These are phyloP conservation scores for Amia ocellicauda DNA, from an alignment of 2,113 vertebrate genomes.

Conservation along the genomic window DNA sequence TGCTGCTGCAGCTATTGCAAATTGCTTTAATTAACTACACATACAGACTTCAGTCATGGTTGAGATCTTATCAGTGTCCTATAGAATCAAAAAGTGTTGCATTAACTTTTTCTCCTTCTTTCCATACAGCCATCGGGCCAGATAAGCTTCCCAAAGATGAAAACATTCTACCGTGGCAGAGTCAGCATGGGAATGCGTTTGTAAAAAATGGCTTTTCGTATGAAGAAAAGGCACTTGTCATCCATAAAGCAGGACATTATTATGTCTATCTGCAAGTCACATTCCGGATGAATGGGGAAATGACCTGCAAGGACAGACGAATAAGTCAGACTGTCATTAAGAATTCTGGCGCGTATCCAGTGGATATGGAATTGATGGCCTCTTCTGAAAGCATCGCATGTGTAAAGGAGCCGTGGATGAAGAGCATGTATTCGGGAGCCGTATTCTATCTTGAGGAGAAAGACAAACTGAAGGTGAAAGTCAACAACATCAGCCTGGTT, in stretches of 20 bases:
- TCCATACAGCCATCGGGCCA: too few species aligned
- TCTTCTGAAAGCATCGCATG: slow-evolving; percentile 55
- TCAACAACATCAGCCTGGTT: slow-evolving; percentile 60
- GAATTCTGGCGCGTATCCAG: slow-evolving; percentile 56
- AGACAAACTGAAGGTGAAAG: slow-evolving; percentile 65
- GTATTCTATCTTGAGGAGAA: slow-evolving; percentile 58
- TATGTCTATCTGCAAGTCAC: slow-evolving; percentile 72
- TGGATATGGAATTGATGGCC: slow-evolving; percentile 56
- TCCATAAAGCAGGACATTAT: slow-evolving; percentile 63
- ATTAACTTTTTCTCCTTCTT: too few species aligned
- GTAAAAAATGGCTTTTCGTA: slow-evolving; percentile 65
- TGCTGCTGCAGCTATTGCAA: too few species aligned
- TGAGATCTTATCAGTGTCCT: too few species aligned
- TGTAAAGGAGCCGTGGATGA: slow-evolving; percentile 51
- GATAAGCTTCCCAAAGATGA: too few species aligned
- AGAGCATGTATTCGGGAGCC: slow-evolving; percentile 62
- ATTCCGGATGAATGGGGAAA: slow-evolving; percentile 39
- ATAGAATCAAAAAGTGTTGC: too few species aligned
- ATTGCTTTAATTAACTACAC: too few species aligned
- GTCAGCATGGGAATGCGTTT: slow-evolving; percentile 62
- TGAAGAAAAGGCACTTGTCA: slow-evolving; percentile 57
- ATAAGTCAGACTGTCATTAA: slow-evolving; percentile 59
- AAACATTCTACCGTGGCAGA: slow-evolving; percentile 59
- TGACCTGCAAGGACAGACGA: slow-evolving; percentile 6
- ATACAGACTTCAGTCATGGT: too few species aligned